Conservation (phyloP, 2,797 vertebrate genomes). For the Neosilurus mollespiculum region DNA sequence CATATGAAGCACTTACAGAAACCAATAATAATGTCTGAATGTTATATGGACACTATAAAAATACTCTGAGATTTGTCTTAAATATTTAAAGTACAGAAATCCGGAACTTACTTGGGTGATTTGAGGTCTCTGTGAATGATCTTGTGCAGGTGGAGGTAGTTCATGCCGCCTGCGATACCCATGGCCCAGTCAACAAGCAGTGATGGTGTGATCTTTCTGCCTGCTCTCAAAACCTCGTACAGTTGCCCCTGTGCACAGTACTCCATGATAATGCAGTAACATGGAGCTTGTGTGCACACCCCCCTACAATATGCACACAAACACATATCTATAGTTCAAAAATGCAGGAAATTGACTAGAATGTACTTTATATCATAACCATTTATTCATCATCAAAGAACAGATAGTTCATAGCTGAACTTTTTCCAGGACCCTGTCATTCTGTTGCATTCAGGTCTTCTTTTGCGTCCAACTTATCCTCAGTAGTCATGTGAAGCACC, state of each 20-base stretch:
- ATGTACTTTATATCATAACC: background rate
- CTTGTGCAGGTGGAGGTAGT: slow-evolving; percentile 97
- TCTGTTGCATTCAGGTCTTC: no score
- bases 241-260: slow-evolving; percentile 98
- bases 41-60: background rate
- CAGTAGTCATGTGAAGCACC: no score
- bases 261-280: slow-evolving; percentile 98
- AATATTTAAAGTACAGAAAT: background rate
- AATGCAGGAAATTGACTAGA: background rate
- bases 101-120: slow-evolving; percentile 89
- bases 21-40: background rate
- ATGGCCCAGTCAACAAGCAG: slow-evolving; percentile 97
- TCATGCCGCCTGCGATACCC: slow-evolving; percentile 97
- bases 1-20: background rate
- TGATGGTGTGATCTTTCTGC: slow-evolving; percentile 89
- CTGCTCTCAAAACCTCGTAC: slow-evolving; percentile 93
- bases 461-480: no score
- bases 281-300: slow-evolving; percentile 95
- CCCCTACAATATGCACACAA: slow-evolving; percentile 73
- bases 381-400: background rate
- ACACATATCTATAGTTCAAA: background rate
- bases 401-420: no score
- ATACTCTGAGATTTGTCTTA: background rate
- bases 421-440: no score
- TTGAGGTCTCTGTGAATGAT: slow-evolving; percentile 98